Evolutionary conservation across 2,113 vertebrate genomes (phyloP), one percentile per base, ranked within the genome.

Genomic region (Brachionichthys hirsutus): DNA sequence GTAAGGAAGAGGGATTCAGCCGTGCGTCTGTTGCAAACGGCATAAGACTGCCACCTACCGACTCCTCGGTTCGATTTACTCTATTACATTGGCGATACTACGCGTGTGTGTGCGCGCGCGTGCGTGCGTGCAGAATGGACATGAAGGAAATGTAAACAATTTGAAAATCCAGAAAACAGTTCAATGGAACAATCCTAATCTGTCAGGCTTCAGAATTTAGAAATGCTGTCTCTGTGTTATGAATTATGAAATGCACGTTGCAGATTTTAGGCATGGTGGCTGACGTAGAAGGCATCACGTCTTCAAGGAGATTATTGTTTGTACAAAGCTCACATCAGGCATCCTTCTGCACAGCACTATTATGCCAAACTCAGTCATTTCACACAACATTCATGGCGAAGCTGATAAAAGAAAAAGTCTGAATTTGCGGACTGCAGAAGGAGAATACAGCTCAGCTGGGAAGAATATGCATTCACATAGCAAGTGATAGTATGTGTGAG

Each of bases 11-110:
- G 67, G 22, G 40, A 54, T 55, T 54, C 46, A 35, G 41, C 77
- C 79, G 75, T n/a, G n/a, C 74, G 73, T 70, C 69, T 73, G 67
- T 24, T 57, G 72, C 81, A 79, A 85, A 81, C 72, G 91, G 90
- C 91, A 89, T 91, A 79, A 86, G 87, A 93, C 94, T 97, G 96
- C 95, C 96, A 94, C 92, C 96, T 94, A 92, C 85, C 90, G 93
- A 89, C 69, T 68, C 45, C 47, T 44, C 45, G 45, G 14, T 24
- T 51, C 60, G 57, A 51, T 18, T 13, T 24, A 18, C 42, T 65
- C 62, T 36, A 7, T 46, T 62, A 58, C 42, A 17, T 62, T 66
- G 66, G 76, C 78, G 4, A 3, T 2, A 30, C 24, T 30, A 8
- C 3, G 24, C 24, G 24, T 30, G 24, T 8, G 24, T 30, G 24